Percentiles rank a stretch among this genome's conserved stretches.
phyloP scores from a whole-genome alignment of 2,113 vertebrate species.

The Gallinago paraguaiae region DNA sequence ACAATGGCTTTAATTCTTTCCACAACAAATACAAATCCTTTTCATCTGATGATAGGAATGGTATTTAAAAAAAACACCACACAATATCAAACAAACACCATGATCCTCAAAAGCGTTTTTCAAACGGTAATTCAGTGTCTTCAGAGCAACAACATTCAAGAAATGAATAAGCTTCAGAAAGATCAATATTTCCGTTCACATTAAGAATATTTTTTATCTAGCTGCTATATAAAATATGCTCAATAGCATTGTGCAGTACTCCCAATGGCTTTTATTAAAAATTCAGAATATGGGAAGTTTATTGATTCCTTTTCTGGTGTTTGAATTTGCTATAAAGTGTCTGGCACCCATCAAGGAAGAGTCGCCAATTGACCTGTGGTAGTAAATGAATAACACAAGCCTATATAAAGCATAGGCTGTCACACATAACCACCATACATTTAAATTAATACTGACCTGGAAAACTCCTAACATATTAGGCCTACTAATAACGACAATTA shows the following conservation, averaged over 20 bases:
- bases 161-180: background rate
- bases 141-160: background rate
- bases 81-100: background rate
- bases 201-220: background rate
- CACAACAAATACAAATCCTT: background rate
- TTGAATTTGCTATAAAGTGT: background rate
- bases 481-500: background rate
- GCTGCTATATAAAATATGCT: background rate
- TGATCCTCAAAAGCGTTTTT: background rate
- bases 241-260: background rate
- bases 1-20: background rate
- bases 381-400: background rate
- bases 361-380: background rate
- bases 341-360: background rate
- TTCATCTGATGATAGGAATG: background rate
- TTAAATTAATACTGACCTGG: background rate
- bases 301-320: background rate
- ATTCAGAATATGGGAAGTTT: background rate
- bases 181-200: background rate
- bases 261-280: background rate
- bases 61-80: background rate
- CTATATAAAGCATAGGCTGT: background rate
- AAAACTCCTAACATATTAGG: background rate
- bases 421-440: background rate
- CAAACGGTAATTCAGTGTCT: background rate